phyloP scores from a whole-genome alignment of 2,888 invertebrate genomes.

The Tetragonula carbonaria region DNA sequence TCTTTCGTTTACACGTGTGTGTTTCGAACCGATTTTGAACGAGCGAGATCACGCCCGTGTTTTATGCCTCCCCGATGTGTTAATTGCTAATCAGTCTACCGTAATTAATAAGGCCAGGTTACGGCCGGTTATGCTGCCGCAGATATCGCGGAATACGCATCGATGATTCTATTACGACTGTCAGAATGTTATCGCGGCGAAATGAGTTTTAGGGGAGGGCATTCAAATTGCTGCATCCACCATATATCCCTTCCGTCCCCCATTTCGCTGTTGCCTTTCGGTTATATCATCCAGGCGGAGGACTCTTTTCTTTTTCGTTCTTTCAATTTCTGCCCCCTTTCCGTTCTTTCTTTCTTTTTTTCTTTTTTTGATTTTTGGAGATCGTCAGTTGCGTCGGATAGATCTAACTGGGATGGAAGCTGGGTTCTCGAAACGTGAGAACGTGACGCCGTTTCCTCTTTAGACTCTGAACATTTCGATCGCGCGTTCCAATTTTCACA shows the following conservation, averaged over 20 bases:
- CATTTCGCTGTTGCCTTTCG: background rate
- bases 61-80: slow-evolving; percentile 42
- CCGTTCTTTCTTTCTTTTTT: too few relatives aligned
- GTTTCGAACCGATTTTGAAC: slow-evolving; percentile 25
- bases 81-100: slow-evolving; percentile 70
- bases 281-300: too few relatives aligned
- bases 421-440: too few relatives aligned
- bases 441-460: too few relatives aligned
- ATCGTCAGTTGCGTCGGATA: too few relatives aligned
- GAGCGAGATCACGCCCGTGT: slow-evolving; percentile 8
- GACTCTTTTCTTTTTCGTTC: too few relatives aligned
- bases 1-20: background rate
- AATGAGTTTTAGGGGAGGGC: slow-evolving; percentile 25
- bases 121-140: slow-evolving; percentile 11
- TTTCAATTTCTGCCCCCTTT: too few relatives aligned
- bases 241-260: background rate
- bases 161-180: slow-evolving; percentile 64
- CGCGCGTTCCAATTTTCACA: slow-evolving; percentile 10
- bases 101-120: slow-evolving; percentile 60
- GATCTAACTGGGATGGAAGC: too few relatives aligned
- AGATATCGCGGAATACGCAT: slow-evolving; percentile 52
- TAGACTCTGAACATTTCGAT: too few relatives aligned
- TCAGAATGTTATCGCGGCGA: slow-evolving; percentile 21
- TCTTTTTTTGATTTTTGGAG: too few relatives aligned
- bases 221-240: slow-evolving; percentile 4